Evolutionary conservation across 1,140 invertebrate species (phyloP).

Genomic region (Atta texana): DNA sequence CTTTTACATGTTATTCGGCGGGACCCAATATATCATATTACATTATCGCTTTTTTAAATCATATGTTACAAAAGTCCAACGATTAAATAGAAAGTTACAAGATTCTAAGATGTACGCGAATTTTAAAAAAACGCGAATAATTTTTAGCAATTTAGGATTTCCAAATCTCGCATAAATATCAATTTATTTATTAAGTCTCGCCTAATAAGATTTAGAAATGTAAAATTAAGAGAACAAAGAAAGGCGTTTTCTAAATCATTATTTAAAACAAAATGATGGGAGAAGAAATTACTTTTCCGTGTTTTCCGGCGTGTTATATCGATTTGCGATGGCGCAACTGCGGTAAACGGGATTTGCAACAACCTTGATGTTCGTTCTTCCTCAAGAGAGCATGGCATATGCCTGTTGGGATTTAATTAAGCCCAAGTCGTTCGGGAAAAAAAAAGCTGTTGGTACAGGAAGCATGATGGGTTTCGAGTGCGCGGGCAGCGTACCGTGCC

Average conservation of each 20-base stretch:
- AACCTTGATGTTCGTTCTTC: constrained; percentile 15
- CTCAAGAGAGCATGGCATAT: constrained; percentile 22
- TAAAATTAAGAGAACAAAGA: neutral
- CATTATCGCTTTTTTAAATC: too few species aligned
- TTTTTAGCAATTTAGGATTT: neutral
- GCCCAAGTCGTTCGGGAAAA: constrained; percentile 43
- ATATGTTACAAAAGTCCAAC: too few species aligned
- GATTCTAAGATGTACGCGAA: neutral
- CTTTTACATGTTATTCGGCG: too few species aligned
- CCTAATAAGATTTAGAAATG: neutral
- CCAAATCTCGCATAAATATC: neutral
- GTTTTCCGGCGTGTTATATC: neutral
- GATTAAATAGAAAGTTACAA: too few species aligned
- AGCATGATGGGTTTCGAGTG: constrained; percentile 76
- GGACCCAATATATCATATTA: too few species aligned
- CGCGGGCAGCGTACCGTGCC: constrained; percentile 68
- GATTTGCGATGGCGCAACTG: neutral
- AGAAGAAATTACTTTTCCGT: neutral
- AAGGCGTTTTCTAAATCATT: neutral
- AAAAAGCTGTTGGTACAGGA: constrained; percentile 72
- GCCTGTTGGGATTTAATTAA: constrained; percentile 73
- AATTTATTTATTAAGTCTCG: neutral
- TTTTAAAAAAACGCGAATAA: neutral
- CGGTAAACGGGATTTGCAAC: constrained; percentile 32
- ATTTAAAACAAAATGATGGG: neutral